Evolutionary conservation across 1,140 invertebrate genomes (phyloP), one percentile per base, ranked within the genome.

Genomic region (Leguminivora glycinivorella): DNA sequence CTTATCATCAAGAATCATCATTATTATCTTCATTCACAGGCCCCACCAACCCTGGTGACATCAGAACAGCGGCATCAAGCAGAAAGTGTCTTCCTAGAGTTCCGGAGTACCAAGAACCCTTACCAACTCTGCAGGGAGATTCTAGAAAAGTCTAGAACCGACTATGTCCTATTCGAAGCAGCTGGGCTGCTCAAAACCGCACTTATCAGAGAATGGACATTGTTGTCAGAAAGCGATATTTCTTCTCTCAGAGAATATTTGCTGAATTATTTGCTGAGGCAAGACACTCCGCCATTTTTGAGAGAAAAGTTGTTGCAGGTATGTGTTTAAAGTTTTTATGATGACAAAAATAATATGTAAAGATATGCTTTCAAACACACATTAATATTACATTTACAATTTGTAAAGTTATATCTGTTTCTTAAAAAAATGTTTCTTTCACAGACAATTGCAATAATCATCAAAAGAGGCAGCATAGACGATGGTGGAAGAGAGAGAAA

Each of bases 101-200:
- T 98, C 84, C 93, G 95, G 14, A 97, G 96, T 87, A 95, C 95
- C 12, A 95, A 96, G 89, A 94, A 94, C 74, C 97, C 97, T 34
- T 98, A 97, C 87, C 93, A 94, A 68, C 82, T 97, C 24, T 98
- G 97, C 84, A 93, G 94, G 81, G 93, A 95, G 83, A 96, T 98
- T 80, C 92, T 98, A 72, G 97, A 98, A 90, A 95, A 94, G 43
- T 95, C 95, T 71, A 92, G 93, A 68, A 94, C 95, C 71, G 96
- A 97, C 80, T 97, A 96, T 93, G 96, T 98, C 5, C 84, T 97
- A 60, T 98, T 98, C 92, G 97, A 98, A 92, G 94, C 96, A 73
- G 96, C 95, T 5, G 95, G 95, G 69, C 93, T 97, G n/a, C 90
- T 98, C 69, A 97, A 97, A 89, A 94, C 95, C 76, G 95, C 96